Percentiles rank a stretch among this genome's conserved stretches.
Evolutionary conservation across 1,140 invertebrate genomes (phyloP).

Genomic region (Parapsyche elsis): DNA sequence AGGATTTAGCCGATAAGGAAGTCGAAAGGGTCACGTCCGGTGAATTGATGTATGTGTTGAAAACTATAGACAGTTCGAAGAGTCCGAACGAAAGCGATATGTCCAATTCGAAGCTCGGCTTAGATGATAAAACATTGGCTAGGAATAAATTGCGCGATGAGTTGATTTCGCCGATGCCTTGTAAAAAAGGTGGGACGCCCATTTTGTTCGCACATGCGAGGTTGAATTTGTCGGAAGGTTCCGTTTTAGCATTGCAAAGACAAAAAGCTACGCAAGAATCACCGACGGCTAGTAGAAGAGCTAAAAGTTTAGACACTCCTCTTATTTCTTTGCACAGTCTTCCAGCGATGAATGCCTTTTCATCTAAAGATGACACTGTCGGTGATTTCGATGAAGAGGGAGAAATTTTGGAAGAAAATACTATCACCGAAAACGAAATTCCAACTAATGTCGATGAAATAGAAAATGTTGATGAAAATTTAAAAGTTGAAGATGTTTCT

Average conservation of each 20-base stretch:
- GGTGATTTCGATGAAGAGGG: conserved; percentile 73
- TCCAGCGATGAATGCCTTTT: conserved; percentile 86
- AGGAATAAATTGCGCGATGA: conserved; percentile 63
- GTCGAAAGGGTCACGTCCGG: conserved; percentile 63
- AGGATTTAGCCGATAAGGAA: conserved; percentile 66
- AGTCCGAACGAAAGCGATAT: conserved; percentile 28
- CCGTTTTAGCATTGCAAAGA: conserved; percentile 77
- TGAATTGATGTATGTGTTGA: conserved; percentile 52
- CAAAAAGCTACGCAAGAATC: conserved; percentile 79
- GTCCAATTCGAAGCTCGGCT: conserved; percentile 57
- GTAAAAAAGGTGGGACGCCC: conserved; percentile 78
- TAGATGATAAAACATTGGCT: conserved; percentile 10
- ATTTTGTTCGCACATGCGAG: conserved; percentile 81
- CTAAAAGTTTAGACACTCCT: conserved; percentile 84
- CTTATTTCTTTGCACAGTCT: conserved; percentile 81
- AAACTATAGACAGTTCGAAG: conserved; percentile 58
- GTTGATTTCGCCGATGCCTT: conserved; percentile 70
- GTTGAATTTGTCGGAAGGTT: conserved; percentile 83
- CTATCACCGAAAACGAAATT: conserved; percentile 48
- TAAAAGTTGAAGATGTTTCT: conserved; percentile 60
- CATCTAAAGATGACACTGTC: conserved; percentile 87
- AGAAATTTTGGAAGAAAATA: conserved; percentile 70
- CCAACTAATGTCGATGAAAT: conserved; percentile 65
- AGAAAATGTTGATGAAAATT: conserved; percentile 68
- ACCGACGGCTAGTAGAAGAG: conserved; percentile 77